Conservation (phyloP, 1,140 invertebrate species). For the Hyles euphorbiae region DNA sequence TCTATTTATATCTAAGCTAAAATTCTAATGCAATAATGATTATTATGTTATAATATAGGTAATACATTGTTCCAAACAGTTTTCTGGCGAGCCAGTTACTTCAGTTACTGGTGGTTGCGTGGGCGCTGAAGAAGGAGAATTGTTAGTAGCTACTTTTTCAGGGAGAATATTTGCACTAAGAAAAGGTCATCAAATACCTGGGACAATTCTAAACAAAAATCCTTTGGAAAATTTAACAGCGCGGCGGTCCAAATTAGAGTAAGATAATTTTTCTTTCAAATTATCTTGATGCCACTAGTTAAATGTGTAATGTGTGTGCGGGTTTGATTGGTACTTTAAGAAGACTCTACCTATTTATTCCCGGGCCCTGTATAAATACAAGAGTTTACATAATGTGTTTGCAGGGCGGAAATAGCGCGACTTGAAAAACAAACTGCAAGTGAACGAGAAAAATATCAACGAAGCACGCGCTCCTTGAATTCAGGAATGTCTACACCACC, state of each 20-base stretch:
- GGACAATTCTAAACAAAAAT: constrained; percentile 21
- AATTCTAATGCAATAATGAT: too few relatives aligned
- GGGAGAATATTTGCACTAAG: constrained; percentile 60
- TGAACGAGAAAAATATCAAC: constrained; percentile 63
- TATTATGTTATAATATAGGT: not conserved
- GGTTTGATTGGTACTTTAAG: too few relatives aligned
- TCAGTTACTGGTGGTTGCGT: constrained; percentile 56
- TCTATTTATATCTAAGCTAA: not conserved
- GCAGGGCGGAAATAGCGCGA: constrained; percentile 51
- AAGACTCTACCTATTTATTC: too few relatives aligned
- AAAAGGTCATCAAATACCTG: constrained; percentile 35
- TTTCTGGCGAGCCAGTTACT: constrained; percentile 65
- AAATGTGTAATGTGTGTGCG: too few relatives aligned
- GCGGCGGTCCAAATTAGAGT: constrained; percentile 61
- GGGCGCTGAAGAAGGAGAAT: constrained; percentile 48
- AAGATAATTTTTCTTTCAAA: constrained; percentile 9
- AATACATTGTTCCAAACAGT: constrained; percentile 32
- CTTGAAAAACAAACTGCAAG: constrained; percentile 61
- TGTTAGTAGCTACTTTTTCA: constrained; percentile 59
- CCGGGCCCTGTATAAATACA: too few relatives aligned
- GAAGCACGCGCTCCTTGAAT: constrained; percentile 48
- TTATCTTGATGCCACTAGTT: not conserved
- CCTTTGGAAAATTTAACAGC: constrained; percentile 50
- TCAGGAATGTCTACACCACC: constrained; percentile 52
- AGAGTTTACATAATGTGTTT: not conserved